phyloP scores from a whole-genome alignment of 2,113 vertebrate species.

The Girardinichthys multiradiatus region DNA sequence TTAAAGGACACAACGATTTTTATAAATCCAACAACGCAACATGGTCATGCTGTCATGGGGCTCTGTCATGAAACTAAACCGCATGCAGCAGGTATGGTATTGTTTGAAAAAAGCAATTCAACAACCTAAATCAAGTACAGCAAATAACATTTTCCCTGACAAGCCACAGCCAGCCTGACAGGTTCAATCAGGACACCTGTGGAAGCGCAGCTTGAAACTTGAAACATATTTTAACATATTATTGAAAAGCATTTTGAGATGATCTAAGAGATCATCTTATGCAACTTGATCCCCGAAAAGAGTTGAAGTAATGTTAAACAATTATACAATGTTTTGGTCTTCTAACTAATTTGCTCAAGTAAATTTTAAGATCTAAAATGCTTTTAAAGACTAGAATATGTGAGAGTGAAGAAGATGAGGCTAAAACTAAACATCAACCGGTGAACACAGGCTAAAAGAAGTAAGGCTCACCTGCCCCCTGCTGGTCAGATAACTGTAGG shows the following conservation, averaged over 20 bases:
- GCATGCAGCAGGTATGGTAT: neutral
- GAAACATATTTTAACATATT: neutral
- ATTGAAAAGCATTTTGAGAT: too few relatives aligned
- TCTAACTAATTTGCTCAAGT: neutral
- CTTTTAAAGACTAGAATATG: neutral
- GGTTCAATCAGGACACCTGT: neutral
- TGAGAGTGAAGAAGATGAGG: neutral
- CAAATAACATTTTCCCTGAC: neutral
- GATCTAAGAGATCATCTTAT: too few relatives aligned
- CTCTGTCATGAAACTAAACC: neutral
- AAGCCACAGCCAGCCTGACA: neutral
- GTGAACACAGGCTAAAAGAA: neutral
- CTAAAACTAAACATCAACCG: neutral
- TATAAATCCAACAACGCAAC: neutral
- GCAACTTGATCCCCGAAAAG: too few relatives aligned
- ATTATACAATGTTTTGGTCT: neutral
- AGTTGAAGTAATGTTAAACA: neutral
- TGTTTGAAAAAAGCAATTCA: neutral
- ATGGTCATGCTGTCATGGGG: neutral
- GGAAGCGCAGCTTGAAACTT: neutral
- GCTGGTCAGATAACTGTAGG: constrained; percentile 33
- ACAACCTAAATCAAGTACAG: neutral
- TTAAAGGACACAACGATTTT: neutral
- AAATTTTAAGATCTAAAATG: neutral
- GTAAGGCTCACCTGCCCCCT: constrained; percentile 67